Conservation (phyloP, 2,113 vertebrate genomes). For the Sinocyclocheilus anshuiensis region DNA sequence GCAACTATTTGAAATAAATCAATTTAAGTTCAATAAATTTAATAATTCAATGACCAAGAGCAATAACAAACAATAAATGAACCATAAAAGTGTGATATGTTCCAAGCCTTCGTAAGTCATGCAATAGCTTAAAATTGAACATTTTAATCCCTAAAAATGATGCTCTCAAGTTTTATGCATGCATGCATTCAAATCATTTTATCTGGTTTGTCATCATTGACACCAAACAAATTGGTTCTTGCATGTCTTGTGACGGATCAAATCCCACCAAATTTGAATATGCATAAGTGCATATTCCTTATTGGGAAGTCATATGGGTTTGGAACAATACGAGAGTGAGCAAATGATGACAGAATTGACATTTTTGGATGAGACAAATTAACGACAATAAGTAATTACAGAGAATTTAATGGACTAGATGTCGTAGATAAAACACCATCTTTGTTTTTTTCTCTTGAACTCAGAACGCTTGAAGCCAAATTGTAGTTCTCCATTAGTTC, state of each 20-base stretch:
- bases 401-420: background rate
- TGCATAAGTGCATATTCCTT: background rate
- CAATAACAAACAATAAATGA: background rate
- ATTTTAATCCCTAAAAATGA: background rate
- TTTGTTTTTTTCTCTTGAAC: constrained; percentile 14
- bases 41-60: background rate
- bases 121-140: background rate
- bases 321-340: background rate
- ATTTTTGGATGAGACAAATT: background rate
- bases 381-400: background rate
- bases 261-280: background rate
- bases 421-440: background rate
- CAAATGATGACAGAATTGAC: background rate
- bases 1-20: too few species aligned
- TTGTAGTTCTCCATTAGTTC: constrained; percentile 56
- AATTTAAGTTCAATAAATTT: too few species aligned
- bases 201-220: background rate
- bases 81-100: background rate
- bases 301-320: background rate
- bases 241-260: background rate
- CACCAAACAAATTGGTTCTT: background rate
- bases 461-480: background rate
- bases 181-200: background rate
- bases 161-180: background rate
- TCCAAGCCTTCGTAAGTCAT: background rate